These are phyloP conservation scores for Limonius californicus DNA, from an alignment of 1,140 invertebrate genomes.

Conservation along the genomic window DNA sequence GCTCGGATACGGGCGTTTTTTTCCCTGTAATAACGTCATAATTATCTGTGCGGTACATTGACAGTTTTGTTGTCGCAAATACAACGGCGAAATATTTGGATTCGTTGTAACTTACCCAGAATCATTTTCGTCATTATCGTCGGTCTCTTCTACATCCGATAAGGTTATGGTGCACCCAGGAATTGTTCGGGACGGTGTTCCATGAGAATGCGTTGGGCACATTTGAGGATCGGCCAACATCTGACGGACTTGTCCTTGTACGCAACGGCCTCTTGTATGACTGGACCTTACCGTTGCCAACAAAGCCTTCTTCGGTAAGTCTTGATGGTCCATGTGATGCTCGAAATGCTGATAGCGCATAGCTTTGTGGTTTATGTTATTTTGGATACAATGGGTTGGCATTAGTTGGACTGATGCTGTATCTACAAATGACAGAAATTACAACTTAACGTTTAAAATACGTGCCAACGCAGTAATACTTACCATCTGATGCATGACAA, in stretches of 20 bases:
- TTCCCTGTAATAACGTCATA: too few relatives aligned
- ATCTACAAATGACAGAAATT: conserved; percentile 25
- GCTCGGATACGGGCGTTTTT: too few relatives aligned
- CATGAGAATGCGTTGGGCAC: conserved; percentile 37
- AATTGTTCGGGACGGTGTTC: conserved; percentile 29
- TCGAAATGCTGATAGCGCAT: conserved; percentile 29
- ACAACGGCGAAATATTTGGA: too few relatives aligned
- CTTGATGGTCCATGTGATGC: conserved; percentile 36
- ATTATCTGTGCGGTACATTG: background rate
- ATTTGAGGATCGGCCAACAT: conserved; percentile 39
- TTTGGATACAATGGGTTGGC: conserved; percentile 36
- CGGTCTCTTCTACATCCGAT: conserved; percentile 42
- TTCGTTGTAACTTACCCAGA: conserved; percentile 42
- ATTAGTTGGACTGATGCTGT: conserved; percentile 38
- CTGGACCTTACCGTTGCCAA: conserved; percentile 42
- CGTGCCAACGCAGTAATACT: background rate
- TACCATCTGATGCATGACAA: conserved; percentile 40
- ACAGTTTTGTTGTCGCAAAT: too few relatives aligned
- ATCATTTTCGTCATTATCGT: conserved; percentile 46
- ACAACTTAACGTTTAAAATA: background rate
- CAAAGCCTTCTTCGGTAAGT: conserved; percentile 43
- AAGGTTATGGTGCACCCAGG: conserved; percentile 24
- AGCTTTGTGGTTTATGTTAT: conserved; percentile 36
- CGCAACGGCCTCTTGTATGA: conserved; percentile 40
- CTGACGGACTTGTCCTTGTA: conserved; percentile 40